Conservation (phyloP, 2,113 vertebrate genomes). For the Tinamus guttatus region DNA sequence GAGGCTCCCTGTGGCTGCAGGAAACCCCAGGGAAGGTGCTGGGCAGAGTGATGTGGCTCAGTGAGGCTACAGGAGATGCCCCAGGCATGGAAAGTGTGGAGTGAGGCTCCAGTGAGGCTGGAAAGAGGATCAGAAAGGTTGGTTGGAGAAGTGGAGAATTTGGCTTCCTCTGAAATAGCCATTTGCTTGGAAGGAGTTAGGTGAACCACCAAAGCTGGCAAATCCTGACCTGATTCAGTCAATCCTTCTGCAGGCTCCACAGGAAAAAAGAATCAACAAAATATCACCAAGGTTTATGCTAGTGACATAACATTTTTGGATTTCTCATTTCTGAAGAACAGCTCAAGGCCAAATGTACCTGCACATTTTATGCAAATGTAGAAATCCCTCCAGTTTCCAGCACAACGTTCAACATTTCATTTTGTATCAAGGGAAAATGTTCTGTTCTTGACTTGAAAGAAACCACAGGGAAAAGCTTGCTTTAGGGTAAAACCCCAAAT, state of each 20-base stretch:
- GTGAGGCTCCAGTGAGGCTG: neutral
- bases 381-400: neutral
- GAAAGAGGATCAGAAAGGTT: neutral
- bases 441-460: neutral
- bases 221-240: fast-evolving
- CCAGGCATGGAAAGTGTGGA: neutral
- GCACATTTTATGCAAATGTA: neutral
- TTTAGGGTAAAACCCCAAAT: neutral
- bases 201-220: neutral
- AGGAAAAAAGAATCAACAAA: neutral
- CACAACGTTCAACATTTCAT: neutral
- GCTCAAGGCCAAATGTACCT: neutral
- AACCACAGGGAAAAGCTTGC: neutral
- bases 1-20: neutral
- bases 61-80: neutral
- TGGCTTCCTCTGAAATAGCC: neutral
- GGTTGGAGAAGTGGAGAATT: neutral
- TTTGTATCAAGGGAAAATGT: neutral
- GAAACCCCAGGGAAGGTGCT: neutral
- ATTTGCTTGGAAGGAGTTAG: neutral
- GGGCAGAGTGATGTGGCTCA: neutral
- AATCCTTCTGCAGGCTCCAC: neutral
- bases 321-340: neutral
- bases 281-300: neutral
- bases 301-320: neutral